Percentiles rank a stretch among this genome's conserved stretches.
phyloP scores from a whole-genome alignment of 2,888 invertebrate species.

The Mythimna impura region DNA sequence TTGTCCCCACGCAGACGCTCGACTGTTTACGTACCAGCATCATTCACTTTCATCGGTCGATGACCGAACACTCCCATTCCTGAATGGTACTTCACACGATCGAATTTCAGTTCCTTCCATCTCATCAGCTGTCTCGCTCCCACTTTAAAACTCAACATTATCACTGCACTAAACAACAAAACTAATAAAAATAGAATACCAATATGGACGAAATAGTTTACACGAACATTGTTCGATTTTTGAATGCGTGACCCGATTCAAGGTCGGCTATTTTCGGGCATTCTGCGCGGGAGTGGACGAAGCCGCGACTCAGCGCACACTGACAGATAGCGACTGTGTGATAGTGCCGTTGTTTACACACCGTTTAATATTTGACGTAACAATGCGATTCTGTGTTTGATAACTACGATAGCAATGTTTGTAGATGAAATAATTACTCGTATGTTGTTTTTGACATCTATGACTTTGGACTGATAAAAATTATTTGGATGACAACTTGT shows the following conservation, averaged over 20 bases:
- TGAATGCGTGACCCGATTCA: conserved; percentile 61
- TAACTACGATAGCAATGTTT: conserved; percentile 34
- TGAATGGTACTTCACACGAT: conserved; percentile 87
- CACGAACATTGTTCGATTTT: conserved; percentile 29
- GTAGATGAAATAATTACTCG: conserved; percentile 30
- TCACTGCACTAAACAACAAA: conserved; percentile 54
- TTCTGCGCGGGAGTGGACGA: conserved; percentile 79
- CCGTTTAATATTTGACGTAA: conserved; percentile 65
- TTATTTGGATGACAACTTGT: neutral
- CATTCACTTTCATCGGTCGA: conserved; percentile 82
- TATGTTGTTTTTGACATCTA: conserved; percentile 14
- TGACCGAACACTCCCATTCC: conserved; percentile 91
- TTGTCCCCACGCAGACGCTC: neutral
- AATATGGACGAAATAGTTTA: conserved; percentile 30
- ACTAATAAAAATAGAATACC: conserved; percentile 54
- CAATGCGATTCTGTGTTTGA: conserved; percentile 58
- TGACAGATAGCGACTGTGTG: conserved; percentile 67
- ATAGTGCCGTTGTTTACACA: conserved; percentile 59
- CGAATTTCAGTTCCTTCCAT: conserved; percentile 74
- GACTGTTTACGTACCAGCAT: conserved; percentile 78
- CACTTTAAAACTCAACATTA: conserved; percentile 80
- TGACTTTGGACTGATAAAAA: neutral
- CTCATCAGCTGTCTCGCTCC: conserved; percentile 76
- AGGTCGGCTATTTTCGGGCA: conserved; percentile 73
- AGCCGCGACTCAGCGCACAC: conserved; percentile 68